These are phyloP conservation scores for Serrognathus titanus DNA, from an alignment of 2,888 invertebrate genomes.

Conservation along the genomic window DNA sequence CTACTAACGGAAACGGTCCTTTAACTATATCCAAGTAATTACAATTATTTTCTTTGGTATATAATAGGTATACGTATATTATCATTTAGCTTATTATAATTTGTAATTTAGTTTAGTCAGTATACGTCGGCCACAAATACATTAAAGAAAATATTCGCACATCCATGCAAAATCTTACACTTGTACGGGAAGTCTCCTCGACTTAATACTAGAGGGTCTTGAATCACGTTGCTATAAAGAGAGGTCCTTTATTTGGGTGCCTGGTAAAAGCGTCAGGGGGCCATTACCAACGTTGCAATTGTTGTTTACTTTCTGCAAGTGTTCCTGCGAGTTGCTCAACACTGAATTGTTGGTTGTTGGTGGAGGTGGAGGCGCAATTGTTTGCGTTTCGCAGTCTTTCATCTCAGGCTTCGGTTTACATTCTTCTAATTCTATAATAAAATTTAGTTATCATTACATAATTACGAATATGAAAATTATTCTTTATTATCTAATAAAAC, in stretches of 20 bases:
- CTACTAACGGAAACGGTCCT: neutral
- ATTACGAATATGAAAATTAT: no score
- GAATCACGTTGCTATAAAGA: conserved; percentile 43
- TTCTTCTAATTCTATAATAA: neutral
- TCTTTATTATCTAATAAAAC: no score
- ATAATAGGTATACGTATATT: no score
- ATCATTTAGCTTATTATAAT: no score
- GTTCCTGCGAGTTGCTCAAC: conserved; percentile 35
- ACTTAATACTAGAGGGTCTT: conserved; percentile 44
- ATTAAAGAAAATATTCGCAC: neutral
- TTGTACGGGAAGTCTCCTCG: conserved; percentile 43
- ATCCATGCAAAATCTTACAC: conserved; percentile 32
- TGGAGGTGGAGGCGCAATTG: conserved; percentile 21
- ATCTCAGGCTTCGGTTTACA: conserved; percentile 29
- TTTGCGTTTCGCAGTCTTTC: conserved; percentile 45
- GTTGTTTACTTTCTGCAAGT: conserved; percentile 43
- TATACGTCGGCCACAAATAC: neutral
- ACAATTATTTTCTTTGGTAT: no score
- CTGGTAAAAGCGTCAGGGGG: conserved; percentile 38
- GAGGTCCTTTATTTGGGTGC: conserved; percentile 40
- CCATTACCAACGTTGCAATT: conserved; percentile 45
- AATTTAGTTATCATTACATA: no score
- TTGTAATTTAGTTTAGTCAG: neutral
- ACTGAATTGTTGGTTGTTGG: conserved; percentile 30
- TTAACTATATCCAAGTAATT: neutral